A percentile compares a stretch with the other conserved stretches of the same genome.
Evolutionary conservation across 35 echinoderm and acorn worm species (phyloP).

Genomic region (Ptychodera flava): DNA sequence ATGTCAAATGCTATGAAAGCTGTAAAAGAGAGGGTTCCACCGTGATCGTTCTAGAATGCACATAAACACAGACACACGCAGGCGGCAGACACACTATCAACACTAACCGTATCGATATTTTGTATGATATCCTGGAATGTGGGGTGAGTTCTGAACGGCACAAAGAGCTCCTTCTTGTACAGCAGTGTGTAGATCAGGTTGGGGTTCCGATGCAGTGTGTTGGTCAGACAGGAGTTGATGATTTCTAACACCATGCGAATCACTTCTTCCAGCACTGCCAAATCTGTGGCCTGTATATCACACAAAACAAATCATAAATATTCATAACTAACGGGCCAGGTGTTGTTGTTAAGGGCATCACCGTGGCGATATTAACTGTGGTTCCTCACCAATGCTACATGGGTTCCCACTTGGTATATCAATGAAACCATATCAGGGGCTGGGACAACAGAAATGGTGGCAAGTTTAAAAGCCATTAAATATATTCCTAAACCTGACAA

Average conservation of each 20-base stretch:
- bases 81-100: not conserved
- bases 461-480: too few relatives aligned
- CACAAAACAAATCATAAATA: not conserved
- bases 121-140: slow-evolving; percentile 97
- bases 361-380: too few relatives aligned
- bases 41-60: too few relatives aligned
- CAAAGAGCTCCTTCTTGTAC: slow-evolving; percentile 86
- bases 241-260: slow-evolving; percentile 96
- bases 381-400: too few relatives aligned
- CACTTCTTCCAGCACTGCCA: slow-evolving; percentile 80
- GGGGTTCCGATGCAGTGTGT: slow-evolving; percentile 89
- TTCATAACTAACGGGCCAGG: too few relatives aligned
- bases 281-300: slow-evolving; percentile 60
- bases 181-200: slow-evolving; percentile 97
- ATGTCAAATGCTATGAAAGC: too few relatives aligned
- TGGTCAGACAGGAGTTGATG: slow-evolving; percentile 93
- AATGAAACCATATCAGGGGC: too few relatives aligned
- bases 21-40: too few relatives aligned
- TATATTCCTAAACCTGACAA: too few relatives aligned
- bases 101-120: slow-evolving; percentile 97
- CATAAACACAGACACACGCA: not conserved
- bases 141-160: slow-evolving; percentile 78
- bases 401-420: too few relatives aligned
- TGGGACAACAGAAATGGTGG: too few relatives aligned
- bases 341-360: too few relatives aligned